Evolutionary conservation across 2,888 invertebrate species (phyloP), one percentile per base, ranked within the genome.

Genomic region (Gibbula magus): DNA sequence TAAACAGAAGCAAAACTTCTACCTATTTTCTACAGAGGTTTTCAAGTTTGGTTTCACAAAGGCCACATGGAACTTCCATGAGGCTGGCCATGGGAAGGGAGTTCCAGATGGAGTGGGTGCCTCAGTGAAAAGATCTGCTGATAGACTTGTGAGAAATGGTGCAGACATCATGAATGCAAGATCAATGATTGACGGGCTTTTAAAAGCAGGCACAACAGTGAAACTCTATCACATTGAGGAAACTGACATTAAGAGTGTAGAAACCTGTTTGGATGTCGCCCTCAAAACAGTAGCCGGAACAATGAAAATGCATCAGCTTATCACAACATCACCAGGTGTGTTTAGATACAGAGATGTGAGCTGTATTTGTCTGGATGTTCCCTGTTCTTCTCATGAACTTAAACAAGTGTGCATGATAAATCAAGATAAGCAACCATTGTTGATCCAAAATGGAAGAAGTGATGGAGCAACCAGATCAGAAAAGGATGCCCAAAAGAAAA

Each of bases 1-100:
- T 78, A 61, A 89, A 29, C 91, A 93, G 78, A 92, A 93, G 86
- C 83, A 79, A 0, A 92, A 92, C 86, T 93, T 93, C 83, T 91
- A 86, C 83, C 83, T 93, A 18, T 52, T 86, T 20, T 75, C 80
- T 16, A 82, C 75, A 29, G 81, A 81, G 39, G 16, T 78, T 22
- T 77, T 45, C n/a, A n/a, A 79, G 18, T 32, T 29, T 22, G 84
- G 84, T 3, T 86, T 84, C 78, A n/a, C 53, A n/a, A 22, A 66
- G 13, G 78, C 53, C 25, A 22, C 83, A 16, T 92, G 90, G 91
- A 90, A 92, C 78, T 93, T 85, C 85, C 87, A 86, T 78, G 92
- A 92, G 82, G 86, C 89, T n/a, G 90, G 91, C 3, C 91, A 91
- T 83, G 90, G 91, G 7, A 92, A 92, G 80, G 91, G 90, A 18